Evolutionary conservation across 2,888 invertebrate genomes (phyloP), one percentile per base, ranked within the genome.

Genomic region (Limulus polyphemus): DNA sequence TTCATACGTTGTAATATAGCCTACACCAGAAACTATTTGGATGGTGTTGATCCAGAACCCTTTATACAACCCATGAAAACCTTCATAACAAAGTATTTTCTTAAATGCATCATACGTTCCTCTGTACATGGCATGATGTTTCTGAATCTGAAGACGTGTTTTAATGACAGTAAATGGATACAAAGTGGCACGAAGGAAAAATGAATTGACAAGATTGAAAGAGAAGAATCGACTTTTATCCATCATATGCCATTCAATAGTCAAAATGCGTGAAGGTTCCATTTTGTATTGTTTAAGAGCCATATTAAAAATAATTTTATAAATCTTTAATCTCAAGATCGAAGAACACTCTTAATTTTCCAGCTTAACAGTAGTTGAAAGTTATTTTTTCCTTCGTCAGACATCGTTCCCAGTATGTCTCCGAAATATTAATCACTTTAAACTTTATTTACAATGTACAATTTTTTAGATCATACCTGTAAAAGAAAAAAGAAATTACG

Each of bases 211-310:
- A 79, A 94, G 87, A 62, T 92, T 92, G 62, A 97, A 78, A 0
- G 95, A 94, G 74, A 90, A 90, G 75, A 95, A 98, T 75, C 92
- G 81, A 82, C 73, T 92, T 49, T 70, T 94, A 77, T 98, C 90
- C 92, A 98, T 90, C 97, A 98, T 98, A 69, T 93, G 84, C 90
- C 95, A 91, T 78, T 98, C 97, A 67, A 98, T 93, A 10, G 87
- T 92, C 47, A 84, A 85, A 49, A 74, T 71, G 58, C 69, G 69
- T 14, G 69, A 69, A 3, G 59, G 56, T 13, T 63, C 64, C 60
- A 69, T 65, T 57, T 54, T 14, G 13, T 50, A 14, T 50, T 54
- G 32, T 32, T 32, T 32, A 32, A 32, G 32, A 7, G 32, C 32
- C 32, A 32, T 32, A 7, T 32, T 32, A 32, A 32, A 32, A n/a